Percentiles rank a stretch among this genome's conserved stretches.
Conservation (phyloP, 1,140 invertebrate species). For the Drosophila bifasciata region DNA sequence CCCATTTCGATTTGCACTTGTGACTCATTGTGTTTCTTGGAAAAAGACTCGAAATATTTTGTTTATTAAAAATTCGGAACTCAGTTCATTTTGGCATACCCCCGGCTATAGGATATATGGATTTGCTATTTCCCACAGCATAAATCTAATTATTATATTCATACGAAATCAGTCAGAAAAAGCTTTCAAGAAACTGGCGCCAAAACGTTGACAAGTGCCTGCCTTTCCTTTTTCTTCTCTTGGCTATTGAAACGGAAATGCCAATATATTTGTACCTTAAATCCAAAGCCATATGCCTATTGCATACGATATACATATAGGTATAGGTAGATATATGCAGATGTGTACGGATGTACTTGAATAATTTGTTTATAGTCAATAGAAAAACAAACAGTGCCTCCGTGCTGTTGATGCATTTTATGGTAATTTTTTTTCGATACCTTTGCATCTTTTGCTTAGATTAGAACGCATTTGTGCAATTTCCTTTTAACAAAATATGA, state of each 20-base stretch:
- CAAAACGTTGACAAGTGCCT: conserved; percentile 64
- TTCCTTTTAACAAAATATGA: conserved; percentile 20
- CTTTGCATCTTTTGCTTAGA: conserved; percentile 47
- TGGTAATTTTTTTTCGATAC: conserved; percentile 39
- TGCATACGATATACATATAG: conserved; percentile 13
- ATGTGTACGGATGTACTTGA: conserved; percentile 36
- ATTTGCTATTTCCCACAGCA: conserved; percentile 16
- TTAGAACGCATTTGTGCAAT: conserved; percentile 27
- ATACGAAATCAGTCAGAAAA: conserved; percentile 17
- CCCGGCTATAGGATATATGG: conserved; percentile 8
- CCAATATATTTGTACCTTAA: conserved; percentile 51
- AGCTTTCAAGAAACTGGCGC: conserved; percentile 52
- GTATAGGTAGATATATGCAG: background rate
- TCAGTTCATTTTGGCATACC: conserved; percentile 30
- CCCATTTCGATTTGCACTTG: conserved; percentile 33
- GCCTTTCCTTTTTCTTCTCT: conserved; percentile 14
- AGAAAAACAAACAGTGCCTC: conserved; percentile 32
- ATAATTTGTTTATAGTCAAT: conserved; percentile 51
- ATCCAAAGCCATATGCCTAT: conserved; percentile 35
- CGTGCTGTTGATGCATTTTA: conserved; percentile 39
- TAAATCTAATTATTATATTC: conserved; percentile 26
- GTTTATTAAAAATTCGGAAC: conserved; percentile 59
- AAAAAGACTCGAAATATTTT: conserved; percentile 69
- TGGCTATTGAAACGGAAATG: conserved; percentile 65
- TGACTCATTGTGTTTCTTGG: conserved; percentile 73